phyloP scores from a whole-genome alignment of 2,888 invertebrate species.

The Conomelus anceps region DNA sequence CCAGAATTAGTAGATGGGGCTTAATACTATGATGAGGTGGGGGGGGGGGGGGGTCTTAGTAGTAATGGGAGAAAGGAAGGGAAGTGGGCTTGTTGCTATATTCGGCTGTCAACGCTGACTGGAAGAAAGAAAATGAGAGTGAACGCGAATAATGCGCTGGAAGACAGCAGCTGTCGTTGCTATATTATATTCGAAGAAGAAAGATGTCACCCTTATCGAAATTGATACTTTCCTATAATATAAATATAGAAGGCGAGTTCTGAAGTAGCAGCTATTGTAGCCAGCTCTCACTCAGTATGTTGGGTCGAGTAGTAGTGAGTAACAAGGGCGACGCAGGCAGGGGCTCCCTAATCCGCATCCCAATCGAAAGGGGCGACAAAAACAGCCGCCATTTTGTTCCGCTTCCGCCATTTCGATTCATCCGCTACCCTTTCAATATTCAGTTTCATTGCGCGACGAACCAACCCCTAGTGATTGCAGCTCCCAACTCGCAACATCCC shows the following conservation, averaged over 20 bases:
- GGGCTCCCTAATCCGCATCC: not conserved
- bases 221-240: not conserved
- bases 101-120: not conserved
- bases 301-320: too few species aligned
- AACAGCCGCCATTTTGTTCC: slow-evolving; percentile 2
- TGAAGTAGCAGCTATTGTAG: not conserved
- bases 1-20: not conserved
- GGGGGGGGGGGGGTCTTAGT: not conserved
- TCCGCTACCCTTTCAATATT: slow-evolving; percentile 8
- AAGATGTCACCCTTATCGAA: slow-evolving; percentile 12
- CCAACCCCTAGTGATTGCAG: too few species aligned
- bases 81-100: not conserved
- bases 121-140: not conserved
- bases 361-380: not conserved
- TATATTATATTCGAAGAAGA: not conserved
- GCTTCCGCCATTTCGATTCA: slow-evolving; percentile 7
- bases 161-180: not conserved
- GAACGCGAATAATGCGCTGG: too few species aligned
- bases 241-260: not conserved
- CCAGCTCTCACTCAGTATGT: too few species aligned
- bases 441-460: not conserved
- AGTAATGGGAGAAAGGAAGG: not conserved
- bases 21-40: not conserved
- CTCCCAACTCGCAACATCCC: too few species aligned
- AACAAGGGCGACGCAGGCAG: not conserved